Conservation (phyloP, 2,888 invertebrate species). For the Anagyrus pseudococci region DNA sequence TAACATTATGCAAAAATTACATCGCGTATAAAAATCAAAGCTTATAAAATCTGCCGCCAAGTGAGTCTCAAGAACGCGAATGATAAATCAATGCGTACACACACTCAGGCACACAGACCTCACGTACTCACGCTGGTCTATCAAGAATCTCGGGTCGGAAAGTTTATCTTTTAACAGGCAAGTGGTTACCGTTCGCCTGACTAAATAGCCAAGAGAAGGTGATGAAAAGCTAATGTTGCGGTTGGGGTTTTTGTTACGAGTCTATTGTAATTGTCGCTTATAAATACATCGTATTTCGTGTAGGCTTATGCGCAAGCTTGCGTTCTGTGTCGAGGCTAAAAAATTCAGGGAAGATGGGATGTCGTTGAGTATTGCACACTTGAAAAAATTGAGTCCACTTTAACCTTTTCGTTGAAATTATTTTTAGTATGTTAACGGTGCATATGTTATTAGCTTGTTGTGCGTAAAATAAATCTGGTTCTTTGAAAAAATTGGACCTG, state of each 20-base stretch:
- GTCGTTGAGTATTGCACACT: conserved; percentile 13
- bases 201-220: conserved; percentile 9
- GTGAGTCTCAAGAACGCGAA: neutral
- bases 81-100: conserved; percentile 5
- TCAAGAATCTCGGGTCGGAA: neutral
- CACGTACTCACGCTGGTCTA: neutral
- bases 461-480: too few species aligned
- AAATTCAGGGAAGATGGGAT: neutral
- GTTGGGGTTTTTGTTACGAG: too few species aligned
- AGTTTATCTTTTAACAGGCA: conserved; percentile 4
- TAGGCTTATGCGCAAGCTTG: neutral
- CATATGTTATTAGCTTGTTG: neutral
- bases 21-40: conserved; percentile 16
- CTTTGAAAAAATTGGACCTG: neutral
- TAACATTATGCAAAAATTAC: conserved; percentile 16
- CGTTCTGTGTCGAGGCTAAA: neutral
- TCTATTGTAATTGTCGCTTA: too few species aligned
- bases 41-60: conserved; percentile 20
- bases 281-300: too few species aligned
- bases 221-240: conserved; percentile 7
- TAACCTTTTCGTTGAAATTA: conserved; percentile 41
- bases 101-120: neutral
- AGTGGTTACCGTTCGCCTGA: conserved; percentile 26
- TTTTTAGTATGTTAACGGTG: conserved; percentile 16
- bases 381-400: conserved; percentile 47